Conservation (phyloP, 1,140 invertebrate species). For the Alviniconcha marisindica region DNA sequence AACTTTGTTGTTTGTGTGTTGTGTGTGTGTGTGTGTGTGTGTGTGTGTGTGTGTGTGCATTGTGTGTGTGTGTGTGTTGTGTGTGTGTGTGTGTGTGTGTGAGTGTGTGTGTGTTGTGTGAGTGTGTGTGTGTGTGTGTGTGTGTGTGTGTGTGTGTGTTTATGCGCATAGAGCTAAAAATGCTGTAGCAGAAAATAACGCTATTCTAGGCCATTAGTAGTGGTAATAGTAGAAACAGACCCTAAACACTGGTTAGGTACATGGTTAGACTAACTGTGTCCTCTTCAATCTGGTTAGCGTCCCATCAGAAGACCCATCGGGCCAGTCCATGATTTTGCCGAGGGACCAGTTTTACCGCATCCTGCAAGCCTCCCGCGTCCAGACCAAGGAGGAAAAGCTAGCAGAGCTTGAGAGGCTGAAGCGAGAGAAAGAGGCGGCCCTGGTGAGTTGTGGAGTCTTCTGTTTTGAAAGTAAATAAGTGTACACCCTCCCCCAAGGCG, state of each 20-base stretch:
- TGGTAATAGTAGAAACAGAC: too few relatives aligned
- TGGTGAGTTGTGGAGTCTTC: slow-evolving; percentile 59
- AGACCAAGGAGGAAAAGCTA: slow-evolving; percentile 68
- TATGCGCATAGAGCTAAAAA: too few relatives aligned
- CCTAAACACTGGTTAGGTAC: too few relatives aligned
- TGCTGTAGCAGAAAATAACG: too few relatives aligned
- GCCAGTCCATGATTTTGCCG: slow-evolving; percentile 66
- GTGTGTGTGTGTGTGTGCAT: background rate
- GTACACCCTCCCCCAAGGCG: background rate
- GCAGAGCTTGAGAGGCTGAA: slow-evolving; percentile 62
- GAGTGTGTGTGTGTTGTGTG: slow-evolving; percentile 9
- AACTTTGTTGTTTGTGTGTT: background rate
- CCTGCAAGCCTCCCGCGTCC: slow-evolving; percentile 58
- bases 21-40: background rate
- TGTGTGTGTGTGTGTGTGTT: slow-evolving; percentile 2
- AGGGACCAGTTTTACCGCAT: slow-evolving; percentile 69
- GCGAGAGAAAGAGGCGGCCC: slow-evolving; percentile 63
- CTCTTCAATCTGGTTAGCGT: too few relatives aligned
- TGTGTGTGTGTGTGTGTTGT: background rate
- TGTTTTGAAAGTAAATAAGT: background rate
- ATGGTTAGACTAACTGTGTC: background rate
- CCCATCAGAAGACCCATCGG: slow-evolving; percentile 73
- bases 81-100: background rate
- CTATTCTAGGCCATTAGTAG: too few relatives aligned
- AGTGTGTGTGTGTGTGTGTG: slow-evolving; percentile 6